These are phyloP conservation scores for Chionoecetes opilio DNA, from an alignment of 1,140 invertebrate species.

Conservation along the genomic window DNA sequence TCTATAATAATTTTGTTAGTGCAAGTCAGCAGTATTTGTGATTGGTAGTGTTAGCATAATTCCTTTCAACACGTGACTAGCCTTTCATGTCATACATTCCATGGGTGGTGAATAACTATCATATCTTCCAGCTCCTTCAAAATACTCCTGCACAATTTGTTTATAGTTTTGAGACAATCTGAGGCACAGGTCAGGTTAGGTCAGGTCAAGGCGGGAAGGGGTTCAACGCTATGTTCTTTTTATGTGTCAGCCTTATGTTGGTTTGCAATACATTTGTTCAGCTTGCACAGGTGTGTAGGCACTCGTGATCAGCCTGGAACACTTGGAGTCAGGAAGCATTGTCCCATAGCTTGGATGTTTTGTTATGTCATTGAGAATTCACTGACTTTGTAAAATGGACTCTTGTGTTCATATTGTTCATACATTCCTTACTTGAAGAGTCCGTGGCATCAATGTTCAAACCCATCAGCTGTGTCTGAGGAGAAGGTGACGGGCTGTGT, in stretches of 20 bases:
- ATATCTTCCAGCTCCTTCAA: background rate
- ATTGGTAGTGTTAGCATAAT: slow-evolving; percentile 2
- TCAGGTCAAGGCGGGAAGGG: background rate
- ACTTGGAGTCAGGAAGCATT: background rate
- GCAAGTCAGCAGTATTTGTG: background rate
- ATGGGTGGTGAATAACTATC: background rate
- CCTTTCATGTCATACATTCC: background rate
- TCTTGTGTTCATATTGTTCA: background rate
- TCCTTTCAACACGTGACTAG: background rate
- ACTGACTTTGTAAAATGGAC: background rate
- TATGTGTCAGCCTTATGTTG: background rate
- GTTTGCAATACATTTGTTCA: background rate
- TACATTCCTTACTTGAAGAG: background rate
- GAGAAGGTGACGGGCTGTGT: too few species aligned
- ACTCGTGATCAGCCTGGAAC: background rate
- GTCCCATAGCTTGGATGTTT: background rate
- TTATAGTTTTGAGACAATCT: background rate
- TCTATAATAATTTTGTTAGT: background rate
- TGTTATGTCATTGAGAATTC: background rate
- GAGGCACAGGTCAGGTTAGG: background rate
- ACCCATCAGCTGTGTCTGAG: too few species aligned
- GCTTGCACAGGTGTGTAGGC: background rate
- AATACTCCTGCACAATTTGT: background rate
- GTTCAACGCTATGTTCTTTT: background rate
- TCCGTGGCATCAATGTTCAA: background rate